These are phyloP conservation scores for Gymnarchus niloticus DNA, from an alignment of 2,113 vertebrate species.

Conservation along the genomic window DNA sequence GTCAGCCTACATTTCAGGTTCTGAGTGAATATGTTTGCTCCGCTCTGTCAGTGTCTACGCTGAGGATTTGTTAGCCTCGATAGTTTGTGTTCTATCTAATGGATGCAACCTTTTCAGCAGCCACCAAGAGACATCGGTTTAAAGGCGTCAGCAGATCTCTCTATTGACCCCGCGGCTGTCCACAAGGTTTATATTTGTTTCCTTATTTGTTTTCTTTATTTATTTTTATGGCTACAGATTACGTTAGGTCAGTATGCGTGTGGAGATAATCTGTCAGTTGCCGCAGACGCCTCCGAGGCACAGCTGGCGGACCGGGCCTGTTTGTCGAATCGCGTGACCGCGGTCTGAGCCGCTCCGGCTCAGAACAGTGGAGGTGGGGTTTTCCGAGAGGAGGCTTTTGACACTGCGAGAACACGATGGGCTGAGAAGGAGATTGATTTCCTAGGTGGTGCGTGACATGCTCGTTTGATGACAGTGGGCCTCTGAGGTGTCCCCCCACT, in stretches of 20 bases:
- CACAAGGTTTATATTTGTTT: slow-evolving; percentile 25
- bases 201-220: background rate
- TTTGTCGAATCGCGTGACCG: slow-evolving; percentile 58
- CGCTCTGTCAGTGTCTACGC: background rate
- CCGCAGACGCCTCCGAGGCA: background rate
- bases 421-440: slow-evolving; percentile 68
- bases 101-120: background rate
- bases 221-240: background rate
- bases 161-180: slow-evolving; percentile 48
- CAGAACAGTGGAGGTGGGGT: slow-evolving; percentile 38
- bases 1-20: background rate
- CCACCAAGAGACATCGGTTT: background rate
- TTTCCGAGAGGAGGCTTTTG: background rate
- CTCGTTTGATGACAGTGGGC: slow-evolving; percentile 49
- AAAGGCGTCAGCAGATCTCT: slow-evolving; percentile 3
- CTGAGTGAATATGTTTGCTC: background rate
- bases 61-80: background rate
- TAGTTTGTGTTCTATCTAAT: background rate
- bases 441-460: slow-evolving; percentile 60
- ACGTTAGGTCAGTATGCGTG: background rate
- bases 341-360: slow-evolving; percentile 47
- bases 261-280: background rate
- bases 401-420: slow-evolving; percentile 40
- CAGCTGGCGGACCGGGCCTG: slow-evolving; percentile 46
- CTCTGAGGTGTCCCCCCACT: slow-evolving; percentile 48